phyloP scores from a whole-genome alignment of 2,888 invertebrate species.

The Linnaemya vulpina region DNA sequence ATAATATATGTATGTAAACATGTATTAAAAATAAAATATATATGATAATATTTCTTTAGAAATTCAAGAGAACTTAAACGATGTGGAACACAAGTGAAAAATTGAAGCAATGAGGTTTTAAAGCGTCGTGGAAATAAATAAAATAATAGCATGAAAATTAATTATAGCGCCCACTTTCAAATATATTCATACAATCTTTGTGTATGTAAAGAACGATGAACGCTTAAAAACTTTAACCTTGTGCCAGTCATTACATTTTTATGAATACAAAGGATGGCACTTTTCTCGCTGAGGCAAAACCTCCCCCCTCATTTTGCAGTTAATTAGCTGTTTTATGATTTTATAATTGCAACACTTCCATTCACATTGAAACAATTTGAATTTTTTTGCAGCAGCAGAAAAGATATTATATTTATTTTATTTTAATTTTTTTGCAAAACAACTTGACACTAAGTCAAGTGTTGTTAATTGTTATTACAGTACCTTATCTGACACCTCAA shows the following conservation, averaged over 20 bases:
- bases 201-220: background rate
- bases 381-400: no score
- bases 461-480: no score
- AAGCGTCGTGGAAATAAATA: slow-evolving; percentile 17
- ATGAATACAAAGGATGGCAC: background rate
- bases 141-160: slow-evolving; percentile 20
- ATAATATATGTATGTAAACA: background rate
- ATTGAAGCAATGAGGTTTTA: background rate
- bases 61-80: slow-evolving; percentile 5
- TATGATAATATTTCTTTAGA: slow-evolving; percentile 4
- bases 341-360: background rate
- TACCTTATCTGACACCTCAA: no score
- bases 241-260: background rate
- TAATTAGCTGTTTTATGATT: background rate
- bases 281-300: no score
- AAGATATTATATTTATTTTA: no score
- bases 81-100: background rate
- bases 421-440: background rate
- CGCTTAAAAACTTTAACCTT: slow-evolving; percentile 7
- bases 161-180: slow-evolving; percentile 39
- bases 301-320: background rate
- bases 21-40: no score
- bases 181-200: slow-evolving; percentile 11
- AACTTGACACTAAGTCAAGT: no score
- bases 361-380: background rate